Conservation (phyloP, 2,113 vertebrate species). For the Microtus ochrogaster region DNA sequence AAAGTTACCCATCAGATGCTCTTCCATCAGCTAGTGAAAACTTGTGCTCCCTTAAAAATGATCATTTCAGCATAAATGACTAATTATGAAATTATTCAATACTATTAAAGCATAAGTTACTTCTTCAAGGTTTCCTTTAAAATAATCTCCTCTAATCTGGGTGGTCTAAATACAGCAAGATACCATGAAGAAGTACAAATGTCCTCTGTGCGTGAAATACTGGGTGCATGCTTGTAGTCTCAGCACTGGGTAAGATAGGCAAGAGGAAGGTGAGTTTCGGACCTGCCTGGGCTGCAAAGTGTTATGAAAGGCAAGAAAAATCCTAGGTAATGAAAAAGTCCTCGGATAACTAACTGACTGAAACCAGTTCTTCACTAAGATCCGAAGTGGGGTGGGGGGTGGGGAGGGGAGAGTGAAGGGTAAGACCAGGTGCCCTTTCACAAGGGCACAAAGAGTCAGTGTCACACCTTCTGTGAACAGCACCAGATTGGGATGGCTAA, state of each 20-base stretch:
- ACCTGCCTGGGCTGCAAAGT: not conserved
- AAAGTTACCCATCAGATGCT: not conserved
- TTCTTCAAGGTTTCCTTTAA: not conserved
- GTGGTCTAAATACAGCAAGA: not conserved
- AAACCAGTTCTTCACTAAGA: not conserved
- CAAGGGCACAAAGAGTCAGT: not conserved
- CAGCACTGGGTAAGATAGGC: not conserved
- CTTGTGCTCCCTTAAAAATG: not conserved
- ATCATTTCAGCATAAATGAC: not conserved
- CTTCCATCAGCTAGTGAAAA: not conserved
- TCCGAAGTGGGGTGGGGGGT: not conserved
- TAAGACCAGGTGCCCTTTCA: not conserved
- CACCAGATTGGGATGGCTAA: not conserved
- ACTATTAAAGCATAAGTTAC: not conserved
- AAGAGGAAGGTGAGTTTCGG: not conserved
- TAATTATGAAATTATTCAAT: not conserved
- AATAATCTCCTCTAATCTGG: no score
- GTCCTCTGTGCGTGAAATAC: accelerated
- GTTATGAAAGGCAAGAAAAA: not conserved
- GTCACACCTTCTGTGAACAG: not conserved
- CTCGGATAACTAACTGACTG: not conserved
- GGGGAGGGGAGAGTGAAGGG: no score
- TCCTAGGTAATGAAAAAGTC: not conserved
- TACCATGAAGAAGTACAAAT: no score
- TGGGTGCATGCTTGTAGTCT: not conserved